phyloP scores from a whole-genome alignment of 30 jellyfish, hydroid and myxozoan genomes.

The Pelagia noctiluca region DNA sequence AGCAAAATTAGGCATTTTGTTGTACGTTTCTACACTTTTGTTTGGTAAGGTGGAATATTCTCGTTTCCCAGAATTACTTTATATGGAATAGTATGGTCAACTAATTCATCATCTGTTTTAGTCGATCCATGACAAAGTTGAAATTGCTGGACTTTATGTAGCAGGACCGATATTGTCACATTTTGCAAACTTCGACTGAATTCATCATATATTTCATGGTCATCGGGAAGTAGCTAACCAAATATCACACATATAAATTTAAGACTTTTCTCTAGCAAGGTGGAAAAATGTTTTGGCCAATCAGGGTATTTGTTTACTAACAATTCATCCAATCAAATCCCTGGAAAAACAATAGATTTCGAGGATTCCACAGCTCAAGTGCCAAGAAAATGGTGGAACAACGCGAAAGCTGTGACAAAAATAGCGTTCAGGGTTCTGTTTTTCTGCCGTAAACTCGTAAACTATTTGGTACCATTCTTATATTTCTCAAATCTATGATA shows the following conservation, averaged over 20 bases:
- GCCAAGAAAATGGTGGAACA: no score
- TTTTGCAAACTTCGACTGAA: background rate
- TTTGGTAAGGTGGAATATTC: background rate
- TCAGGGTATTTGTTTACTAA: no score
- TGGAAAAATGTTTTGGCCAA: no score
- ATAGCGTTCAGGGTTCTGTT: no score
- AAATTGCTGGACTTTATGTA: slow-evolving; percentile 11
- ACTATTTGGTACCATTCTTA: no score
- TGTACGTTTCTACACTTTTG: slow-evolving; percentile 5
- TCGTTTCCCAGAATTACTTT: slow-evolving; percentile 1
- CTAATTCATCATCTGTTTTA: background rate
- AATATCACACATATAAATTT: background rate
- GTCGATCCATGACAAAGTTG: slow-evolving; percentile 3
- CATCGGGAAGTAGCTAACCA: background rate
- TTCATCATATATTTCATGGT: background rate
- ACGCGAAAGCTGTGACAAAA: no score
- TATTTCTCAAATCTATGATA: no score
- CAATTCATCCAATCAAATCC: no score
- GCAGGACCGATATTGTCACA: slow-evolving; percentile 4
- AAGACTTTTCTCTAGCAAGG: background rate
- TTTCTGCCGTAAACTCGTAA: no score
- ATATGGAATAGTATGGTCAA: slow-evolving; percentile 8
- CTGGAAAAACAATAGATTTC: no score
- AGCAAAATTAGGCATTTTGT: slow-evolving; percentile 8
- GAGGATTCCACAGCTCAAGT: no score